These are phyloP conservation scores for Rafetus swinhoei DNA, from an alignment of 2,113 vertebrate genomes.

Conservation along the genomic window DNA sequence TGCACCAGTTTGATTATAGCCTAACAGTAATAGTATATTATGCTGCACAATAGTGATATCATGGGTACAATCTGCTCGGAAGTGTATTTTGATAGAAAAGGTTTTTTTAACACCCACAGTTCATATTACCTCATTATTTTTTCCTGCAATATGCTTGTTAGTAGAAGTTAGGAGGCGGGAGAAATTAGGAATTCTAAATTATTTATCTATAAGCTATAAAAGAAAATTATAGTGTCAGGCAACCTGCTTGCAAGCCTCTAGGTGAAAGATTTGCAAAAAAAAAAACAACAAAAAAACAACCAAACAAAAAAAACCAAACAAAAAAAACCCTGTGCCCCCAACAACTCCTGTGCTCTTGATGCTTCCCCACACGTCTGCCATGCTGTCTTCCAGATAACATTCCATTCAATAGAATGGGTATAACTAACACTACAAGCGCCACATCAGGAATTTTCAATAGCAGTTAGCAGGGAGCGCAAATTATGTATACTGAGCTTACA, in stretches of 20 bases:
- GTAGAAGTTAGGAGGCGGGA: not conserved
- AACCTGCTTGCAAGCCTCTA: not conserved
- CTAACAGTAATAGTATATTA: not conserved
- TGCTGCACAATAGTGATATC: accelerated
- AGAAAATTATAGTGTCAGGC: not conserved
- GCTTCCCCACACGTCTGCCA: not conserved
- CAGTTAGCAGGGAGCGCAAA: not conserved
- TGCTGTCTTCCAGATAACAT: not conserved
- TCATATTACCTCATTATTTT: not conserved
- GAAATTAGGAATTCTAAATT: not conserved
- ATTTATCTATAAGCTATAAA: not conserved
- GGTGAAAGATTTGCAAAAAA: not conserved
- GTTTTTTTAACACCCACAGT: not conserved
- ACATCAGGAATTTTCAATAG: not conserved
- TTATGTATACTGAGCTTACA: not conserved
- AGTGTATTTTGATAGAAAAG: not conserved
- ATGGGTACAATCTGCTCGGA: not conserved
- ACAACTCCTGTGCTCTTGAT: not conserved
- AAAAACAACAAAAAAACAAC: not conserved
- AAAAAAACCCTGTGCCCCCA: not conserved
- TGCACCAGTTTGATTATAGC: not conserved
- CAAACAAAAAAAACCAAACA: no score
- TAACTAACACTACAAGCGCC: not conserved
- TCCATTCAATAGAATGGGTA: not conserved
- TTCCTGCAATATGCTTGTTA: not conserved